Base-by-base conservation (phyloP, 2,113 vertebrate species). In the Arenaria interpres region DNA sequence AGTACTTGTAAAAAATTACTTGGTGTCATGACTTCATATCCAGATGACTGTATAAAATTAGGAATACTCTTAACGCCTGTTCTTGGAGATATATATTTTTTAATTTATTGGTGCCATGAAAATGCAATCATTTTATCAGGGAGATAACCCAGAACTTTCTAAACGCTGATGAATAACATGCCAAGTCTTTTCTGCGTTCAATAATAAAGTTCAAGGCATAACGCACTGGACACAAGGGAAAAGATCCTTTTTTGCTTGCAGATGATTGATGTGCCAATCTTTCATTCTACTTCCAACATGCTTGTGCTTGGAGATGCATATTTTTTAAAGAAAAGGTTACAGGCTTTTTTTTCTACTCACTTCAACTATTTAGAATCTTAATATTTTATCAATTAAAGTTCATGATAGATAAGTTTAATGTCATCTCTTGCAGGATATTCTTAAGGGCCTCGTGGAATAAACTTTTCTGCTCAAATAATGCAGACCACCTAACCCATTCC, bases 31-130 rank as follows among this genome's bases (percentile, higher is more conserved):
- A 92, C 85, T 95, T 94, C 85, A 75, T 90, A 86, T 60, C 64
- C 95, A 94, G 85, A 89, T 71, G 92, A 92, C 63, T 46, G 32
- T 9, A 60, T 83, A 54, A 94, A 96, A 94, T 88, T 86, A 92
- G 39, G 82, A 88, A 86, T 88, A 90, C 33, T 93, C 85, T 46
- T 86, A 88, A 89, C 0, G 27, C 53, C 57, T 69, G 53, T 91
- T 96, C 60, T 39, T 50, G 0, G 10, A 82, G 22, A 72, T 25
- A 12, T 6, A 10, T 67, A 25, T 33, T 25, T 77, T 89, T 74
- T 13, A 91, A 89, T 82, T 75, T 89, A 91, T 75, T 72, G 33
- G 35, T 85, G 62, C 41, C 12, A 45, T 54, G 81, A 50, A 96
- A 88, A 85, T 39, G 28, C 50, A 85, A 66, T 88, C 3, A 13